Evolutionary conservation across 2,797 vertebrate genomes (phyloP).

Genomic region (Sparidentex hasta): DNA sequence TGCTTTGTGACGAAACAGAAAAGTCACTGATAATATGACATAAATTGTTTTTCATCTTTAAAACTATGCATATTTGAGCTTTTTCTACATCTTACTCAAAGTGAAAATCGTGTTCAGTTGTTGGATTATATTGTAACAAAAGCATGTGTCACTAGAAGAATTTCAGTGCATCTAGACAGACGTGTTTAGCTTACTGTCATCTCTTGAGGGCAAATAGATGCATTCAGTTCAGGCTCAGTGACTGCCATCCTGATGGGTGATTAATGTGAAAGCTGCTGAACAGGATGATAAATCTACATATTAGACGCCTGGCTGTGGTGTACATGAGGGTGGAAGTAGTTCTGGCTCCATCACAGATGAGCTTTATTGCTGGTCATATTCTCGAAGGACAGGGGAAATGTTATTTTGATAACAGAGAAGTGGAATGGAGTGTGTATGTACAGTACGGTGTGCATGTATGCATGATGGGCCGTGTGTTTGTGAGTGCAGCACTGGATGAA

Average conservation of each 20-base stretch:
- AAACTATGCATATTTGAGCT: not conserved
- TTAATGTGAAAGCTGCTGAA: conserved; percentile 72
- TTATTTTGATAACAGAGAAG: conserved; percentile 47
- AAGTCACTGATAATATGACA: not conserved
- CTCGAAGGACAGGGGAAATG: conserved; percentile 72
- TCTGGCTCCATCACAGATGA: conserved; percentile 45
- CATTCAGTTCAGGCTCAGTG: conserved; percentile 47
- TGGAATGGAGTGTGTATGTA: conserved; percentile 3
- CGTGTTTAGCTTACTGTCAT: conserved; percentile 42
- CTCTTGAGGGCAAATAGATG: conserved; percentile 48
- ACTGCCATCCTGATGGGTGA: conserved; percentile 64
- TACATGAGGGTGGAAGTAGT: conserved; percentile 51
- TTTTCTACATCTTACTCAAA: not conserved
- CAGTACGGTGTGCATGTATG: conserved; percentile 9
- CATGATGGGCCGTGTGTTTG: conserved; percentile 1
- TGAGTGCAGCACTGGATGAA: conserved; percentile 27
- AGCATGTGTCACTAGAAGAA: not conserved
- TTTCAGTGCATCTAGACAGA: conserved; percentile 17
- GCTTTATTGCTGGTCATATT: conserved; percentile 45
- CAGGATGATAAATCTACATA: conserved; percentile 74
- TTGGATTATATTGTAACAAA: not conserved
- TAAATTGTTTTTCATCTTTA: not conserved
- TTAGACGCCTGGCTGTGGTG: conserved; percentile 50
- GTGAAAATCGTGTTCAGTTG: not conserved
- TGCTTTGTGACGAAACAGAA: not conserved